phyloP scores from a whole-genome alignment of 2,113 vertebrate genomes.

The Lasiurus cinereus region DNA sequence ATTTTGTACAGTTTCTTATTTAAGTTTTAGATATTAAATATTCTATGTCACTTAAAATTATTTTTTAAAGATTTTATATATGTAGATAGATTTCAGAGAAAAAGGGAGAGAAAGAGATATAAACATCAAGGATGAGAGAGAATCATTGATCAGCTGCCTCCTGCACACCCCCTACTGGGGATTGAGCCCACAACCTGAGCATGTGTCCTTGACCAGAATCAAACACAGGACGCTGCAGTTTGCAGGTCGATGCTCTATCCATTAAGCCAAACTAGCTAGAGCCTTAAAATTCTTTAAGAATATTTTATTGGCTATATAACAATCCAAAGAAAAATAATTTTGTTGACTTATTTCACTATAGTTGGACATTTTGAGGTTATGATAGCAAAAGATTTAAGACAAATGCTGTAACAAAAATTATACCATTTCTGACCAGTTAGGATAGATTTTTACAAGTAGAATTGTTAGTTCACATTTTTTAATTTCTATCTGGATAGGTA shows the following conservation, averaged over 20 bases:
- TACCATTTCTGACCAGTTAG: not conserved
- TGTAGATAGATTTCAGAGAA: no score
- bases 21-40: conserved; percentile 36
- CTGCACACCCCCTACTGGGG: no score
- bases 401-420: not conserved
- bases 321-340: conserved; percentile 38
- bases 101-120: no score
- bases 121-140: no score
- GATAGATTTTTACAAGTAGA: not conserved
- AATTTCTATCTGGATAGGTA: not conserved
- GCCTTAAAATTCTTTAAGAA: conserved; percentile 19
- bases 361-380: not conserved
- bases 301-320: not conserved
- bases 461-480: not conserved
- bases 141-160: no score
- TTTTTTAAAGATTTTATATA: no score
- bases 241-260: no score
- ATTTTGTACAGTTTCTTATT: not conserved
- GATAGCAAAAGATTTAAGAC: not conserved
- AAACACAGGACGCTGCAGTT: no score
- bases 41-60: not conserved
- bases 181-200: no score
- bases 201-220: no score
- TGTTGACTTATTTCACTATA: not conserved
- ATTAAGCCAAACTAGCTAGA: no score